Evolutionary conservation across 2,888 invertebrate species (phyloP), one percentile per base, ranked within the genome.

Genomic region (Rhimphoctona megacephalus): DNA sequence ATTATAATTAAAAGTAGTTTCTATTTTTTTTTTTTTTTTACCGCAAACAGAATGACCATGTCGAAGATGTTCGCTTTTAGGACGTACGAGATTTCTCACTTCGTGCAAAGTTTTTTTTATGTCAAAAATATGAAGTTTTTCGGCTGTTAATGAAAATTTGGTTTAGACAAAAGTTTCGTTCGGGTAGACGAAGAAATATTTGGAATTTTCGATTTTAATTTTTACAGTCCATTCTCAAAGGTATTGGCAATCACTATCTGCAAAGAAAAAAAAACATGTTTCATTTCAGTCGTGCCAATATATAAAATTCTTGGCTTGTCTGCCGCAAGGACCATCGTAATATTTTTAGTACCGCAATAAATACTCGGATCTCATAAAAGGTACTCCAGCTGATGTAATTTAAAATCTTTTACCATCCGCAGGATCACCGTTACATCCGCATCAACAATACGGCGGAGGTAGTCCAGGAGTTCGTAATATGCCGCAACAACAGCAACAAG

Each of bases 381-480:
- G 14, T 19, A 33, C 2, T n/a, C 8, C n/a, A 36, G 2, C 22
- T 11, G 3, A n/a, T 39, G 36, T 39, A 39, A 19, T 70, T 30
- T 8, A 70, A 70, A 30, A 30, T 61, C 49, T 79, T 74, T 57
- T 17, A 73, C 57, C 33, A 14, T 70, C 74, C 74, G 6, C 74
- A 94, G 94, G 94, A 84, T 94, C 94, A 36, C 95, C 94, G 14
- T 90, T 95, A 88, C 95, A 95, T 89, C 94, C 95, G 86, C 94
- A 94, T 85, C 95, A 95, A 83, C 94, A 94, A 66, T 94, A 94
- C 76, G 93, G 94, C 22, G 90, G 89, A 0, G 94, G 93, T 25
- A 94, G 92, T 87, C 93, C 94, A 9, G 93, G 93, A 54, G 92
- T 93, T 39, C 92, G 94, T 30, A 94, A 93, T 90, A 90, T 94